Conservation (phyloP, 2,888 invertebrate species). For the Trilocha varians region DNA sequence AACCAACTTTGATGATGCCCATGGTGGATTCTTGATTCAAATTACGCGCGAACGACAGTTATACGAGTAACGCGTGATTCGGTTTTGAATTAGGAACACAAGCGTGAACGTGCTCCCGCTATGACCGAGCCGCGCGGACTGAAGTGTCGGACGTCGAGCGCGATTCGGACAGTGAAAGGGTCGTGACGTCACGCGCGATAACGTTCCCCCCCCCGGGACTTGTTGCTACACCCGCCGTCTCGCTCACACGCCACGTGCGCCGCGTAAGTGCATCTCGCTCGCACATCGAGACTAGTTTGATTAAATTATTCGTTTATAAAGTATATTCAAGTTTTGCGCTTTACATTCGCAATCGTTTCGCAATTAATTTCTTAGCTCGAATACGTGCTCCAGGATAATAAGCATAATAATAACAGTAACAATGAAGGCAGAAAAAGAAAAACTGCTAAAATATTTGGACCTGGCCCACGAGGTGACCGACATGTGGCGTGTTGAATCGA, state of each 20-base stretch:
- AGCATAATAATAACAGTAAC: not conserved
- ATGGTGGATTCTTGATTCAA: constrained; percentile 26
- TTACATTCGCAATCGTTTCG: constrained; percentile 25
- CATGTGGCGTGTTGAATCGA: too few species aligned
- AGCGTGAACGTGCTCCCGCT: constrained; percentile 60
- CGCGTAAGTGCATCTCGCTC: constrained; percentile 45
- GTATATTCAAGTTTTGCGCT: constrained; percentile 29
- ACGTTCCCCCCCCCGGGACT: constrained; percentile 48
- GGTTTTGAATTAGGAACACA: constrained; percentile 46
- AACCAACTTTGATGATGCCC: constrained; percentile 65
- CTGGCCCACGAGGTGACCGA: too few species aligned
- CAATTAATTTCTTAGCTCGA: constrained; percentile 23
- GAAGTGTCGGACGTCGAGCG: constrained; percentile 30
- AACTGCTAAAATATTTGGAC: not conserved
- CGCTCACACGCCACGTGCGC: constrained; percentile 22
- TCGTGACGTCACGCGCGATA: constrained; percentile 75
- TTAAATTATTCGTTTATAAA: constrained; percentile 32
- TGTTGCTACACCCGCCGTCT: constrained; percentile 56
- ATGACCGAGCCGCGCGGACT: constrained; percentile 71
- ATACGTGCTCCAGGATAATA: constrained; percentile 9
- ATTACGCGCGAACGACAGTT: constrained; percentile 49
- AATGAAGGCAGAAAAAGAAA: not conserved
- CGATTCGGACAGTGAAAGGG: constrained; percentile 68
- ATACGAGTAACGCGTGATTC: constrained; percentile 49
- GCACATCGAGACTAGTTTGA: constrained; percentile 41